Percentiles rank a stretch among this genome's conserved stretches.
Evolutionary conservation across 2,888 invertebrate species (phyloP).

Genomic region (Pyrrhia umbra): DNA sequence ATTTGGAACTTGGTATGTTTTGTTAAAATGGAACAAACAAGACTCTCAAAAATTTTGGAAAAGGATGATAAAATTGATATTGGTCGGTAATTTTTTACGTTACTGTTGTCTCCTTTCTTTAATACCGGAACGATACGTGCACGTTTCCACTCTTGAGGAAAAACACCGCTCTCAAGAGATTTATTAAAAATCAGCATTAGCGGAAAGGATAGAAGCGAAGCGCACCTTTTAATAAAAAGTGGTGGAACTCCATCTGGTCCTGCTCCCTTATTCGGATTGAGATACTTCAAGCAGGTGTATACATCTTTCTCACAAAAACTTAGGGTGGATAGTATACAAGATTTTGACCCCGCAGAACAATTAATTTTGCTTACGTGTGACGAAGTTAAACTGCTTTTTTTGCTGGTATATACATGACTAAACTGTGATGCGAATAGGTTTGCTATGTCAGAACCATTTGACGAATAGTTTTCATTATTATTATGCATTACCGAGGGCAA

Average conservation of each 20-base stretch:
- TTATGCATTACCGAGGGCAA: background rate
- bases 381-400: background rate
- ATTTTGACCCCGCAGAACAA: background rate
- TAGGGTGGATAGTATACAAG: background rate
- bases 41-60: slow-evolving; percentile 1
- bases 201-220: background rate
- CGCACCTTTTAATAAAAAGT: slow-evolving; percentile 6
- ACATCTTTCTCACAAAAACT: background rate
- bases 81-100: slow-evolving; percentile 1
- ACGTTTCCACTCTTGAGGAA: background rate
- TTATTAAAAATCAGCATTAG: background rate
- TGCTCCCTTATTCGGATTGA: background rate
- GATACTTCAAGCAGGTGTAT: background rate
- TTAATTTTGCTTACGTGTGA: background rate
- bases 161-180: slow-evolving; percentile 1
- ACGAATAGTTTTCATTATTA: background rate
- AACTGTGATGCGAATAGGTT: slow-evolving; percentile 2
- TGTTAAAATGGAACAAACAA: slow-evolving; percentile 6
- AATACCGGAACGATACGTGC: slow-evolving; percentile 7
- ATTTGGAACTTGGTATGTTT: slow-evolving; percentile 2
- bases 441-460: background rate
- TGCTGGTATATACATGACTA: background rate
- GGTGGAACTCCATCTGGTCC: slow-evolving; percentile 7
- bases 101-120: slow-evolving; percentile 10
- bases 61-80: slow-evolving; percentile 4